Base-by-base conservation (phyloP, 2,113 vertebrate species). In the Tylochromis polylepis region DNA sequence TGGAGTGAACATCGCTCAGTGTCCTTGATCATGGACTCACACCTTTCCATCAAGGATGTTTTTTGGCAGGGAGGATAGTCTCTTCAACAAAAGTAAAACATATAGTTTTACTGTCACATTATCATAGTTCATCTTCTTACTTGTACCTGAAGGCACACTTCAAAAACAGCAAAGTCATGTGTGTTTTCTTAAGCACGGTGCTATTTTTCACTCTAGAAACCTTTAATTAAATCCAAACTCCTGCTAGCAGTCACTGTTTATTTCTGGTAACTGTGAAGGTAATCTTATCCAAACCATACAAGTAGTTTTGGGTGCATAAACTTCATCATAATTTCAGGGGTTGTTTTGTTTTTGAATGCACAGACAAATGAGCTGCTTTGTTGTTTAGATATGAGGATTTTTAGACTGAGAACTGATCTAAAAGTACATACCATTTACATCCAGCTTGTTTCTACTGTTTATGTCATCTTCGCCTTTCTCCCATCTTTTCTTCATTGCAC, bases 341-440 rank as follows among this genome's bases (percentile, higher is more conserved):
- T 58, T 84, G 7, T 75, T 85, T 65, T 65, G 46, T 34, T 77
- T 77, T 34, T 77, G 72, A 77, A 51, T 6, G 11, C 46, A 77
- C 11, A 77, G 43, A 20, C 27, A n/a, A 77, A 51, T 51, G 8
- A 14, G 38, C 11, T 10, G 43, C 4, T 83, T 75, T 85, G 24
- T 81, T 12, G 15, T 84, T 72, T 9, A 34, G 65, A 55, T 56
- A 14, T 11, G 75, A 43, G 46, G n/a, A 75, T 27, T 67, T 79
- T 82, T 79, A 81, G 56, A 29, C 82, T 84, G 53, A 86, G 55
- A 75, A 56, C 34, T 58, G 78, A 87, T 90, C 78, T 82, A 49
- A 87, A 53, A 24, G 6, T 55, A 24, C 20, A 59, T 34, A 67
- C 55, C 65, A 65, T 43, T 18, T 77, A 77, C 77, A 80, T 85